phyloP scores from a whole-genome alignment of 2,797 vertebrate genomes.

The Sebastes minor region DNA sequence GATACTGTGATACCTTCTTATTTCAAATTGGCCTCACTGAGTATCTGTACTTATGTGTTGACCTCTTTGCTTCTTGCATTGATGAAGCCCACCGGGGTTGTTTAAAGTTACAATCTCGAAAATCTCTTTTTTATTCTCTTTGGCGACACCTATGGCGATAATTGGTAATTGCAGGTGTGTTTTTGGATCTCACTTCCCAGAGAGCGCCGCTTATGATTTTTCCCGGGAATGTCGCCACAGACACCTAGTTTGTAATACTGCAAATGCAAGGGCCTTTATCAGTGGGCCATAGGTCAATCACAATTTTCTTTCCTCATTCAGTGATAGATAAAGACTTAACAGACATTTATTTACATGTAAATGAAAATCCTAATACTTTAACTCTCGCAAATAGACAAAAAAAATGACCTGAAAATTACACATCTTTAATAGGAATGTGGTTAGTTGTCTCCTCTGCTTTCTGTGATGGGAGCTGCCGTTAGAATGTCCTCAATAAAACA shows the following conservation, averaged over 20 bases:
- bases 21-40: not conserved
- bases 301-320: not conserved
- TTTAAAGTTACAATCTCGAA: not conserved
- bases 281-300: not conserved
- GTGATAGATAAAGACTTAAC: not conserved
- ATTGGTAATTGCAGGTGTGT: not conserved
- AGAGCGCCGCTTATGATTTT: not conserved
- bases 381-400: not conserved
- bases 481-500: slow-evolving; percentile 4
- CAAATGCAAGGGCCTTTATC: not conserved
- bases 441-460: slow-evolving; percentile 61
- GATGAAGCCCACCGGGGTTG: not conserved
- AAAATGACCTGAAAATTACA: not conserved
- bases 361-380: not conserved
- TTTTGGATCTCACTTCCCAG: not conserved
- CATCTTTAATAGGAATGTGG: not conserved
- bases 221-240: not conserved
- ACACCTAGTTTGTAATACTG: not conserved
- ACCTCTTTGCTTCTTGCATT: not conserved
- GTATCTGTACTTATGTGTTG: not conserved
- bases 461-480: slow-evolving; percentile 27
- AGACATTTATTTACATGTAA: not conserved
- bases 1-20: not conserved
- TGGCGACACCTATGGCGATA: not conserved
- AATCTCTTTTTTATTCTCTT: not conserved